phyloP scores from a whole-genome alignment of 2,888 invertebrate species.

The Microctonus hyperodae region DNA sequence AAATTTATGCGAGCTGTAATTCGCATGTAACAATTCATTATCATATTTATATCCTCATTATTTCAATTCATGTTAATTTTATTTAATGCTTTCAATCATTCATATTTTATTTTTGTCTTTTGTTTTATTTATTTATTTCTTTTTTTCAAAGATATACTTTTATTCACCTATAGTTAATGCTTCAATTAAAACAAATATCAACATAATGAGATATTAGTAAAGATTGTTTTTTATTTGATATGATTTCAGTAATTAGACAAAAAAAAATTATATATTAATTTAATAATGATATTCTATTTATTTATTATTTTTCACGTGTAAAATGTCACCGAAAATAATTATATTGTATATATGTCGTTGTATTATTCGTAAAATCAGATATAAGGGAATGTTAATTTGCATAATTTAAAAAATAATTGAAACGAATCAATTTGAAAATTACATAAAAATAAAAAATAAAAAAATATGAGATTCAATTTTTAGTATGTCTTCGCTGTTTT shows the following conservation, averaged over 20 bases:
- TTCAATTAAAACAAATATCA: not conserved
- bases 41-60: not conserved
- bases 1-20: not conserved
- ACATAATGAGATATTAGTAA: not conserved
- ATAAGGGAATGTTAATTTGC: slow-evolving; percentile 28
- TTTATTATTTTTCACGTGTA: not conserved
- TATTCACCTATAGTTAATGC: not conserved
- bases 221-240: not conserved
- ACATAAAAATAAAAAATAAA: not conserved
- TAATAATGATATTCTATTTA: not conserved
- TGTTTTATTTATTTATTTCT: not conserved
- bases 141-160: not conserved
- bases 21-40: not conserved
- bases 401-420: not conserved
- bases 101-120: not conserved
- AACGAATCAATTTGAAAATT: not conserved
- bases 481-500: slow-evolving; percentile 54
- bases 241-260: slow-evolving; percentile 1
- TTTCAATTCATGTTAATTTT: not conserved
- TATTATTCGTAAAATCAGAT: slow-evolving; percentile 33
- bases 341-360: slow-evolving; percentile 39
- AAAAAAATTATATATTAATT: slow-evolving; percentile 1
- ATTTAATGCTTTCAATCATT: not conserved
- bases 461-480: slow-evolving; percentile 49
- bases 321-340: slow-evolving; percentile 19